These are phyloP conservation scores for Junonia oenone DNA, from an alignment of 2,888 invertebrate genomes.

Conservation along the genomic window DNA sequence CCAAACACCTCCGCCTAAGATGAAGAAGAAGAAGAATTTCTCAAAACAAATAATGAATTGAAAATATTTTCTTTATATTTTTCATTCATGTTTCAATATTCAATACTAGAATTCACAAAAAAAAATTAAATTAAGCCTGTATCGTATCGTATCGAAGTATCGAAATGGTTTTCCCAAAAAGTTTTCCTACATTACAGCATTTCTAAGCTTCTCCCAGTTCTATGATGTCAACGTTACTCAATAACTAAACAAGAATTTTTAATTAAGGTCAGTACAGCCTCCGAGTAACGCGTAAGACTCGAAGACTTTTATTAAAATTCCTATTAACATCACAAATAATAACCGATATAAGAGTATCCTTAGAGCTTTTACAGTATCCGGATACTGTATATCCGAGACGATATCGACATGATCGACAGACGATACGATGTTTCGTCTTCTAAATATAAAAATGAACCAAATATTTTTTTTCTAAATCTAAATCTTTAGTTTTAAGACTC, in stretches of 20 bases:
- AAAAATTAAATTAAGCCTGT: too few species aligned
- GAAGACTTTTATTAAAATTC: conserved; percentile 8
- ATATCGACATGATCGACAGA: neutral
- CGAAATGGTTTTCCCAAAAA: too few species aligned
- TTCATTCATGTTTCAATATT: too few species aligned
- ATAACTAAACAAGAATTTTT: conserved; percentile 19
- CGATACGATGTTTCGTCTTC: neutral
- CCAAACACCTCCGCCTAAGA: too few species aligned
- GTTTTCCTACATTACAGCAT: neutral
- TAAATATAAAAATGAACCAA: neutral
- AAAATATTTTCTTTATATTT: too few species aligned
- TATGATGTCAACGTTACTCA: conserved; percentile 13
- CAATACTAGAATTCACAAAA: too few species aligned
- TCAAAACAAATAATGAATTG: too few species aligned
- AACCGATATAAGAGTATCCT: neutral
- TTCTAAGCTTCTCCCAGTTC: neutral
- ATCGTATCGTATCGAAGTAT: too few species aligned
- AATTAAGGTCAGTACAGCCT: conserved; percentile 15
- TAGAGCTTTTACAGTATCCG: neutral
- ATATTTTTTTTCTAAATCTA: too few species aligned
- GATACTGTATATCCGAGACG: too few species aligned
- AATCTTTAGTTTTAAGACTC: too few species aligned
- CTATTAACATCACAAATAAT: neutral
- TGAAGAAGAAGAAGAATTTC: too few species aligned
- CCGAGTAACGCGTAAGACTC: neutral